phyloP scores from a whole-genome alignment of 2,113 vertebrate species.

The Cardinalis cardinalis region DNA sequence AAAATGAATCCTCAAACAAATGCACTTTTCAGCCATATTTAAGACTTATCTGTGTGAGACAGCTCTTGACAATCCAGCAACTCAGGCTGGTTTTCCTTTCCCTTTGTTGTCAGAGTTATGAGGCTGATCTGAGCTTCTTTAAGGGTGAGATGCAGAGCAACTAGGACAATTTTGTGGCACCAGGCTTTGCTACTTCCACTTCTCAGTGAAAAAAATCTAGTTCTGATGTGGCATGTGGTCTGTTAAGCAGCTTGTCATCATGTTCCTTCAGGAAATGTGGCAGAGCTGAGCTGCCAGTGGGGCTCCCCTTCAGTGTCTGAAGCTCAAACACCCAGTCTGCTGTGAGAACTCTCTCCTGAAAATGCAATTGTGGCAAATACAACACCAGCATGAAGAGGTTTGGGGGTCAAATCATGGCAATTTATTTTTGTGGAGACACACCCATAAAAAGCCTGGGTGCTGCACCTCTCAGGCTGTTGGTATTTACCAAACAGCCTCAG shows the following conservation, averaged over 20 bases:
- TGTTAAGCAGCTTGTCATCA: neutral
- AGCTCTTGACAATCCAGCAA: neutral
- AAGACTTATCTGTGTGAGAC: neutral
- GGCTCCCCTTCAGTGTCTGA: neutral
- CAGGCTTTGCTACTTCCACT: neutral
- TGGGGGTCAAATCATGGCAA: neutral
- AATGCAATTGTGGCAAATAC: accelerated
- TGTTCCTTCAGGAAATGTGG: neutral
- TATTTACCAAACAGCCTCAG: neutral
- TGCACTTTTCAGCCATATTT: neutral
- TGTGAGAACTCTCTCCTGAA: neutral
- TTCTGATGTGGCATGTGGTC: neutral
- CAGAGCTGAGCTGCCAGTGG: neutral
- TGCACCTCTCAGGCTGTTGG: neutral
- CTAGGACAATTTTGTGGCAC: neutral
- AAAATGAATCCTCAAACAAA: neutral
- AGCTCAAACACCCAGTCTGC: neutral
- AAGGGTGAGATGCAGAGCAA: neutral
- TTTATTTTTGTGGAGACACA: neutral
- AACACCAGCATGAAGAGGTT: neutral
- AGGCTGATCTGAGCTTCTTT: neutral
- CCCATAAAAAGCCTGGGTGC: neutral
- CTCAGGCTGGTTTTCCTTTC: neutral
- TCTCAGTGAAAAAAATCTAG: neutral
- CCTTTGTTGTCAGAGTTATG: neutral